Base-by-base conservation (phyloP, 1,140 invertebrate species). In the Drosophila albomicans region DNA sequence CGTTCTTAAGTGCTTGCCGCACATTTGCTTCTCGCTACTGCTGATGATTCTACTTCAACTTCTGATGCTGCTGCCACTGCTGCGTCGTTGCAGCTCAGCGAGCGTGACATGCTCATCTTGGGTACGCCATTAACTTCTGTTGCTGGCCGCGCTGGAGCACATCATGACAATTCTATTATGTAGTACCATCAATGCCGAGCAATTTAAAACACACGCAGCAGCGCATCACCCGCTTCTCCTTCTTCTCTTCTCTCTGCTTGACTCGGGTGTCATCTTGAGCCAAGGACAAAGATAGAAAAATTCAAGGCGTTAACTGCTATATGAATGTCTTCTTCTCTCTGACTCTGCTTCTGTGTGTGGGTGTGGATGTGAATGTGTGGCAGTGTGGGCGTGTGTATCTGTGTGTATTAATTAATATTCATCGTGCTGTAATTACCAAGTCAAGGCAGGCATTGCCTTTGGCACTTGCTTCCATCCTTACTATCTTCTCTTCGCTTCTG, bases 61-160 rank as follows among this genome's bases (percentile, higher is more conserved):
- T 7, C 11, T 45, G 52, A 13, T 20, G 15, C 32, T 46, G n/a
- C 28, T 51, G 46, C 16, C 16, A 11, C 46, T 35, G 46, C 46
- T 54, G 13, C 41, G 41, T 15, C 82, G 84, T 88, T 81, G 69
- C 85, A 89, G 85, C 75, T 78, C 85, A 88, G 85, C 81, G 85
- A 88, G 85, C 85, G 80, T 88, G 85, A 88, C 85, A 89, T 88
- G 85, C 77, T 78, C 87, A 87, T 88, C 84, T 74, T 89, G 69
- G 77, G 67, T 70, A 56, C 65, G 81, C 75, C 81, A 82, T 82
- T 82, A 82, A 78, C 80, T 75, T 66, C 71, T 74, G 71, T 46
- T 62, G 52, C 49, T 74, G 57, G 65, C 71, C 71, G 66, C 72
- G 72, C 72, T 70, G 66, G 66, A 75, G 72, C 72, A 75, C 72